Conservation (phyloP, 2,797 vertebrate species). For the Microcaecilia unicolor region DNA sequence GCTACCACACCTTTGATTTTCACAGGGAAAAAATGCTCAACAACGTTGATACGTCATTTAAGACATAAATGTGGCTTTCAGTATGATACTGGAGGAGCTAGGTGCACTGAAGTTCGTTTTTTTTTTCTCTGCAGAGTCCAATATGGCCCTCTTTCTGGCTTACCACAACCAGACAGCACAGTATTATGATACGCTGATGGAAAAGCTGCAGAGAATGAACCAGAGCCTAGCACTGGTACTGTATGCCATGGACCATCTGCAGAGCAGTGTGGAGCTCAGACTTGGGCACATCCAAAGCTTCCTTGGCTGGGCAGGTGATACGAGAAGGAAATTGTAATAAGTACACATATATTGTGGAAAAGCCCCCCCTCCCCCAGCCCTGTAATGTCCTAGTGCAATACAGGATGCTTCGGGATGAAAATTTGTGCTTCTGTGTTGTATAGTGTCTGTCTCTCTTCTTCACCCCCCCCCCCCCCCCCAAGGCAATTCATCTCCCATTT, state of each 20-base stretch:
- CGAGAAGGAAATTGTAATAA: neutral
- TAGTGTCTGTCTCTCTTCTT: no score
- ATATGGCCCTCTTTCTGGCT: slow-evolving; percentile 56
- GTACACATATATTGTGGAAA: rapidly evolving
- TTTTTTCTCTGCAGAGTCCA: slow-evolving; percentile 45
- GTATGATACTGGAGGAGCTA: no score
- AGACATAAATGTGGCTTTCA: no score
- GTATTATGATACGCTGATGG: slow-evolving; percentile 59
- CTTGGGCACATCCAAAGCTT: slow-evolving; percentile 56
- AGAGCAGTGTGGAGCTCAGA: slow-evolving; percentile 45
- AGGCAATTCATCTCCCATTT: no score
- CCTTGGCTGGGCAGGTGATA: slow-evolving; percentile 56
- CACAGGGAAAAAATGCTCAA: no score
- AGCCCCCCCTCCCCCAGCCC: neutral
- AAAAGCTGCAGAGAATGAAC: slow-evolving; percentile 66
- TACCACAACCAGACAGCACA: slow-evolving; percentile 54
- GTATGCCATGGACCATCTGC: slow-evolving; percentile 51
- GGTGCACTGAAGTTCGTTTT: no score
- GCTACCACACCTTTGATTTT: no score
- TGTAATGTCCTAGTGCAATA: no score
- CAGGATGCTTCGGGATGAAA: no score
- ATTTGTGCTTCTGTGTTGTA: neutral
- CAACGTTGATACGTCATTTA: no score
- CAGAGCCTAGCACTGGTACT: slow-evolving; percentile 58
- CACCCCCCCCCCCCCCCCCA: neutral